Conservation (phyloP, 2,113 vertebrate species). For the Plectropomus leopardus region DNA sequence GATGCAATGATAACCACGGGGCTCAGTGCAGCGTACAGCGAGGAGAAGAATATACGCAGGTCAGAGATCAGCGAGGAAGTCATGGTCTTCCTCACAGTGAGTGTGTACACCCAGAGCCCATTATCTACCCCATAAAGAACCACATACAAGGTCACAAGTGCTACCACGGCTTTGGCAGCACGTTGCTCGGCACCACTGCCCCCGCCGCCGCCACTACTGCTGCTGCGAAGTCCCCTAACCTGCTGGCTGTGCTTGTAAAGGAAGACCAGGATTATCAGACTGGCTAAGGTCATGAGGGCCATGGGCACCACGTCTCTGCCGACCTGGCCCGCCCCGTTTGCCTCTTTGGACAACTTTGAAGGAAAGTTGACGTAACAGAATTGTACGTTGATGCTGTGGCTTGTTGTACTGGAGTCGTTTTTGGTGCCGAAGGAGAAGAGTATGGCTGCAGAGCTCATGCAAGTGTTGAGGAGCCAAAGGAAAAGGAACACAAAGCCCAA, state of each 20-base stretch:
- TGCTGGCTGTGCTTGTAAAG: constrained; percentile 82
- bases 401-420: constrained; percentile 50
- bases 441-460: constrained; percentile 64
- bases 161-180: constrained; percentile 80
- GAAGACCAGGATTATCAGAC: constrained; percentile 82
- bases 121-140: constrained; percentile 83
- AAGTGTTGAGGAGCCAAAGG: constrained; percentile 81
- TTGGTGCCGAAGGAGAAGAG: constrained; percentile 70
- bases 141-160: constrained; percentile 81
- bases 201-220: background rate
- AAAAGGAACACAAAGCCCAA: constrained; percentile 72
- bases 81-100: constrained; percentile 78
- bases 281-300: constrained; percentile 79
- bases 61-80: constrained; percentile 79
- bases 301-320: constrained; percentile 84
- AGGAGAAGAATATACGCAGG: constrained; percentile 83
- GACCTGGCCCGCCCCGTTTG: constrained; percentile 77
- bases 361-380: constrained; percentile 83
- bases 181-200: constrained; percentile 63
- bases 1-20: constrained; percentile 82
- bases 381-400: constrained; percentile 74
- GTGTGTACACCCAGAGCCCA: constrained; percentile 85
- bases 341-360: constrained; percentile 64
- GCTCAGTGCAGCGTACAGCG: constrained; percentile 82
- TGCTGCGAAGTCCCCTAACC: constrained; percentile 71